Evolutionary conservation across 2,113 vertebrate species (phyloP).

Genomic region (Scopus umbretta): DNA sequence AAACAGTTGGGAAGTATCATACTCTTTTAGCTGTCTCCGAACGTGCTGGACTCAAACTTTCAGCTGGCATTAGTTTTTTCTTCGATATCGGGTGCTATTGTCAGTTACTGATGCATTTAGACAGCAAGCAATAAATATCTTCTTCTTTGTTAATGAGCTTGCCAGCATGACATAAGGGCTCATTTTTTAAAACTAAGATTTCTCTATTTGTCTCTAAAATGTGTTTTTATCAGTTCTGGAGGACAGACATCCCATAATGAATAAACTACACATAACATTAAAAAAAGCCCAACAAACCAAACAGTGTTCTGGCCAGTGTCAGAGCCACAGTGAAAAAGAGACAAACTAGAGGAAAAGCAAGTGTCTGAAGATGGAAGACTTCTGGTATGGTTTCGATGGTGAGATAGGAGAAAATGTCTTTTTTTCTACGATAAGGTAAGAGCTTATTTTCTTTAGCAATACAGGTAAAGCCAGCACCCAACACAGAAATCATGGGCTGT

Average conservation of each 20-base stretch:
- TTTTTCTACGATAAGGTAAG: neutral
- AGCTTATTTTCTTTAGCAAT: neutral
- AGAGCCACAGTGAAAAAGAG: neutral
- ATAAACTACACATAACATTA: neutral
- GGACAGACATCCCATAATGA: neutral
- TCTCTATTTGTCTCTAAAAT: conserved; percentile 36
- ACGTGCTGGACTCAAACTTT: neutral
- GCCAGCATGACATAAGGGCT: neutral
- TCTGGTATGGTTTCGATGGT: neutral
- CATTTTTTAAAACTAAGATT: conserved; percentile 5
- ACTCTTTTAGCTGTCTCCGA: neutral
- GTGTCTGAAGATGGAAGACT: neutral
- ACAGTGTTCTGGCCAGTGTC: neutral
- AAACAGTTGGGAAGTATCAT: neutral
- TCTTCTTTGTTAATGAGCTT: neutral
- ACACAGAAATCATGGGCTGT: neutral
- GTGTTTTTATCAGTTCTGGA: neutral
- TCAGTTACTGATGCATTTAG: neutral
- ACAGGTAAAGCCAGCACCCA: neutral
- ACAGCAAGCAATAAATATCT: neutral
- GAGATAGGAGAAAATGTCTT: neutral
- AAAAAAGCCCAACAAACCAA: neutral
- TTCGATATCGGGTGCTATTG: neutral
- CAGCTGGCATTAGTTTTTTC: neutral
- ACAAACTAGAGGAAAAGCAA: neutral